Base-by-base conservation (phyloP, 2,797 vertebrate genomes). In the Heterohyrax brucei region DNA sequence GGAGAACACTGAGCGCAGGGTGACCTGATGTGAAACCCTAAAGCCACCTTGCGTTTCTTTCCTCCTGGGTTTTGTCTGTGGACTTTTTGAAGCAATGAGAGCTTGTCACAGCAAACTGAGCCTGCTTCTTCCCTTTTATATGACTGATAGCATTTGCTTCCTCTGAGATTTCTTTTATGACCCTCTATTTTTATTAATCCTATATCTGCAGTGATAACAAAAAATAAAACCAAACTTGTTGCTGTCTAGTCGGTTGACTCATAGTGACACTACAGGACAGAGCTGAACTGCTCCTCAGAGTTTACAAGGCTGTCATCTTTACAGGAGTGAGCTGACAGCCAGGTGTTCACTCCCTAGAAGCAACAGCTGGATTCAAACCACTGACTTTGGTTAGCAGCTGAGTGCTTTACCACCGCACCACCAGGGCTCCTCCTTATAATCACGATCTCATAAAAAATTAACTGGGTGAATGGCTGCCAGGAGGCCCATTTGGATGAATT, bases 121-220 rank as follows among this genome's bases (percentile, higher is more conserved):
- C n/a, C 53, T 83, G 66, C 66, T 84, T 92, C 89, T 83, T 95
- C 50, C 62, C 88, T 95, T 96, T 94, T 95, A 95, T 46, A 28
- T 0, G 64, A 68, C 46, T 86, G 82, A 96, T 87, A 89, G 68
- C 33, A 56, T 89, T 66, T 62, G 89, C 79, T 93, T 93, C 96
- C 95, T 92, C 80, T 64, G 72, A 92, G 97, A 95, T 95, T 97
- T 95, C 78, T 88, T 97, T 96, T 96, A 96, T 97, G 91, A 86
- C 81, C 33, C 39, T 90, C 64, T 59, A 80, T 96, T 97, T 97
- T 96, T 96, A 97, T 95, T 96, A 97, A 97, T 96, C 93, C 70
- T 5, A 30, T 39, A 75, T 66, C 95, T 93, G 59, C 89, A 1
- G 81, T 83, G 95, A 95, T 94, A 91, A 91, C 5, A 33, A 10